Conservation (phyloP, 2,888 invertebrate genomes). For the Athalia circularis region DNA sequence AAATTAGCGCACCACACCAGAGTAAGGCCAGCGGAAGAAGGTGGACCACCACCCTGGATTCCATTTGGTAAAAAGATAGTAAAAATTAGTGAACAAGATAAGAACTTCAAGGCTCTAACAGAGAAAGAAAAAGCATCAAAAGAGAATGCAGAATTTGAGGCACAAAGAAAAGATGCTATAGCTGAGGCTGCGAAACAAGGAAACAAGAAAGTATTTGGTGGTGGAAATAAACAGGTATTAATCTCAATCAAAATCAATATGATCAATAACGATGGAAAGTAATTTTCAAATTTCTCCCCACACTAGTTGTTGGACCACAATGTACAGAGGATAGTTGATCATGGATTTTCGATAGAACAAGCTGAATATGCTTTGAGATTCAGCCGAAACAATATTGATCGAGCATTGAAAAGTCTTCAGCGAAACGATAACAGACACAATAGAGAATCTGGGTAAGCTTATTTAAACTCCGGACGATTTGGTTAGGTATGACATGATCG, state of each 20-base stretch:
- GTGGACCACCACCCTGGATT: constrained; percentile 93
- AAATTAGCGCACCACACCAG: constrained; percentile 69
- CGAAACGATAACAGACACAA: constrained; percentile 69
- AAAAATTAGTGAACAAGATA: constrained; percentile 77
- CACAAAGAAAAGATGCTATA: constrained; percentile 92
- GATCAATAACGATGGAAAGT: neutral
- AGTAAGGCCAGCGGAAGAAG: constrained; percentile 80
- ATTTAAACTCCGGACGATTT: neutral
- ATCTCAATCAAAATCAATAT: neutral
- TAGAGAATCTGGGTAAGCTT: constrained; percentile 56
- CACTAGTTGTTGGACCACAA: constrained; percentile 82
- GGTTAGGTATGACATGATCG: neutral
- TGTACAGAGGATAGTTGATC: constrained; percentile 87
- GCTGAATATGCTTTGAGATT: constrained; percentile 84
- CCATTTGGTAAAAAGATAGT: constrained; percentile 90
- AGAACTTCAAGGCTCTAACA: constrained; percentile 83
- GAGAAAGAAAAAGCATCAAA: constrained; percentile 79
- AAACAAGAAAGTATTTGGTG: constrained; percentile 77
- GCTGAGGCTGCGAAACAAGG: constrained; percentile 87
- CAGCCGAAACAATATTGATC: constrained; percentile 84
- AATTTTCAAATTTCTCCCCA: neutral
- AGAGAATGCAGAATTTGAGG: constrained; percentile 90
- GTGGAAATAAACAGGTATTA: constrained; percentile 74
- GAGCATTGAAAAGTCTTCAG: constrained; percentile 82
- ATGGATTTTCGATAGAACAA: constrained; percentile 86